Conservation (phyloP, 2,113 vertebrate species). For the Caloenas nicobarica region DNA sequence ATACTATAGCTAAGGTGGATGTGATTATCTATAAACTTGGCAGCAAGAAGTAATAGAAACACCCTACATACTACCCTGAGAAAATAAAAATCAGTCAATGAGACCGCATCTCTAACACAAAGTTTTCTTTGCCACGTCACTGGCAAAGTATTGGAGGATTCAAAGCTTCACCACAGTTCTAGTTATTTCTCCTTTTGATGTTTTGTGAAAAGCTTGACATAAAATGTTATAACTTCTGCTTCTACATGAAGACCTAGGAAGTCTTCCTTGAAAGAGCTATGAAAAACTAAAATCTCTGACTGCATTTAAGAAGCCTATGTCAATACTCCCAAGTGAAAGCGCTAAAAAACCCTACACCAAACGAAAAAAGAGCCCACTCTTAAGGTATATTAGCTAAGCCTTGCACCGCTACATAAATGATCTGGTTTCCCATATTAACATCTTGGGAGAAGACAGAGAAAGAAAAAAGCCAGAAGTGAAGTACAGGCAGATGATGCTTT, state of each 20-base stretch:
- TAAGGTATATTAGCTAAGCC: not conserved
- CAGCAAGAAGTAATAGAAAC: not conserved
- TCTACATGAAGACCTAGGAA: not conserved
- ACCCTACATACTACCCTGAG: not conserved
- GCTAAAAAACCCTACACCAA: not conserved
- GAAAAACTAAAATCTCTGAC: not conserved
- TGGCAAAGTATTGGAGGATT: not conserved
- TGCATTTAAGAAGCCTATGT: not conserved
- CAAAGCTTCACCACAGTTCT: not conserved
- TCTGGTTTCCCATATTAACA: not conserved
- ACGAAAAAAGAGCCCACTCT: too few species aligned
- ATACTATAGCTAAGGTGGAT: not conserved
- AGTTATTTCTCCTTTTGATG: not conserved
- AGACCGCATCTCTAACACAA: not conserved
- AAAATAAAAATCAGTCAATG: not conserved
- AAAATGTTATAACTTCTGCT: not conserved
- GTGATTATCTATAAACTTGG: not conserved
- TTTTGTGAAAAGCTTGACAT: not conserved
- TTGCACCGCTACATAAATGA: not conserved
- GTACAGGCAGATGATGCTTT: not conserved
- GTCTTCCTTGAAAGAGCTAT: not conserved
- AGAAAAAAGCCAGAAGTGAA: not conserved
- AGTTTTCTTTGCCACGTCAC: not conserved
- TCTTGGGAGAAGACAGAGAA: not conserved
- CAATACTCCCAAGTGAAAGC: not conserved